A percentile compares a stretch with the other conserved stretches of the same genome.
phyloP scores from a whole-genome alignment of 64 coral and sea anemone genomes.

The Porites australiensis region DNA sequence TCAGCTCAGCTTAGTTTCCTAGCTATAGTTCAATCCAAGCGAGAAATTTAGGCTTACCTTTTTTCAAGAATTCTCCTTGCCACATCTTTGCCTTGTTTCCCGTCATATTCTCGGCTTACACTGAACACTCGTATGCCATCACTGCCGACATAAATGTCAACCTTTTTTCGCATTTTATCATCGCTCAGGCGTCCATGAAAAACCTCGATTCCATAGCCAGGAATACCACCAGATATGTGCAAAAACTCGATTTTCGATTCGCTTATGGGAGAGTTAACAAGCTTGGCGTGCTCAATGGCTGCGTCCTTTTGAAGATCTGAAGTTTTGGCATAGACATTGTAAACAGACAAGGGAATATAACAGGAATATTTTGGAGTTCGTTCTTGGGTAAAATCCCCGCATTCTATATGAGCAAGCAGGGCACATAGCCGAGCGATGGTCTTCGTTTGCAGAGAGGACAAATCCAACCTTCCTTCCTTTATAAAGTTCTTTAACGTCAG shows the following conservation, averaged over 20 bases:
- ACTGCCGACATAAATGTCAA: slow-evolving; percentile 88
- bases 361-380: slow-evolving; percentile 81
- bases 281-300: slow-evolving; percentile 85
- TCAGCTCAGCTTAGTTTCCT: too few species aligned
- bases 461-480: slow-evolving; percentile 81
- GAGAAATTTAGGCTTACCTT: slow-evolving; percentile 68
- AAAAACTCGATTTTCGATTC: slow-evolving; percentile 91
- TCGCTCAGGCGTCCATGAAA: slow-evolving; percentile 85
- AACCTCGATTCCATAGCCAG: slow-evolving; percentile 94
- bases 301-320: slow-evolving; percentile 94
- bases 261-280: slow-evolving; percentile 45
- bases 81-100: slow-evolving; percentile 89
- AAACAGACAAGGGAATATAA: slow-evolving; percentile 86
- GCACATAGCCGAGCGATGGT: slow-evolving; percentile 91
- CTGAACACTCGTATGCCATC: slow-evolving; percentile 93
- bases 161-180: slow-evolving; percentile 84
- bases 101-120: slow-evolving; percentile 82
- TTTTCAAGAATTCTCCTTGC: slow-evolving; percentile 89
- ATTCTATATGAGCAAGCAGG: slow-evolving; percentile 87
- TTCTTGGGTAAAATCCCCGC: slow-evolving; percentile 88
- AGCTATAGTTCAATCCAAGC: too few species aligned
- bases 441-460: slow-evolving; percentile 85
- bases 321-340: slow-evolving; percentile 78
- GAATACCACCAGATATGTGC: slow-evolving; percentile 84
- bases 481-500: slow-evolving; percentile 94